Evolutionary conservation across 2,888 invertebrate genomes (phyloP).

Genomic region (Aethes cnicana): DNA sequence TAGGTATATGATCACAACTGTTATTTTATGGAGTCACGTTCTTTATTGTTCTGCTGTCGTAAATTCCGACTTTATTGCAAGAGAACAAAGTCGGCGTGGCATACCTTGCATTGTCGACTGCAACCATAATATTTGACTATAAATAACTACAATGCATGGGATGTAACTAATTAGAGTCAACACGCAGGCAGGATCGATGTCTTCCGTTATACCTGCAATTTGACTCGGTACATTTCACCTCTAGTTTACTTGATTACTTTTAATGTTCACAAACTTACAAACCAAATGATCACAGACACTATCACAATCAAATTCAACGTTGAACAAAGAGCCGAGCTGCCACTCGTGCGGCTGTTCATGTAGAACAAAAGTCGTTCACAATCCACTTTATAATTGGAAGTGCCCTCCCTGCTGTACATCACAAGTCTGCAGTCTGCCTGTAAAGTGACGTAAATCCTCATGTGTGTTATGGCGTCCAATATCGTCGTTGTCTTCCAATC

Average conservation of each 20-base stretch:
- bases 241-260: too few relatives aligned
- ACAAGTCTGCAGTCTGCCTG: constrained; percentile 64
- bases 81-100: too few relatives aligned
- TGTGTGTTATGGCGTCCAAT: constrained; percentile 59
- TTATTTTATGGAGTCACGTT: too few relatives aligned
- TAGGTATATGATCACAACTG: too few relatives aligned
- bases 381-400: constrained; percentile 63
- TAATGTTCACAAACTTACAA: constrained; percentile 5
- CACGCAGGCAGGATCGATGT: too few relatives aligned
- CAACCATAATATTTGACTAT: too few relatives aligned
- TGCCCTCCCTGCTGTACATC: constrained; percentile 69
- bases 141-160: constrained; percentile 11
- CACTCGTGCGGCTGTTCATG: constrained; percentile 58
- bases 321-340: constrained; percentile 35
- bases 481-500: constrained; percentile 67
- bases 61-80: too few relatives aligned
- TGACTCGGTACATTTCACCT: too few relatives aligned
- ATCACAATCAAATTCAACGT: constrained; percentile 10
- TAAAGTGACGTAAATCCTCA: constrained; percentile 63
- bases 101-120: too few relatives aligned
- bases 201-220: too few relatives aligned
- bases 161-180: constrained; percentile 26
- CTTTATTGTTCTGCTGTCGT: too few relatives aligned
- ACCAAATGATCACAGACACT: constrained; percentile 2
- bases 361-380: constrained; percentile 66